phyloP scores from a whole-genome alignment of 1,140 invertebrate genomes.

The Tetramorium alpestre region DNA sequence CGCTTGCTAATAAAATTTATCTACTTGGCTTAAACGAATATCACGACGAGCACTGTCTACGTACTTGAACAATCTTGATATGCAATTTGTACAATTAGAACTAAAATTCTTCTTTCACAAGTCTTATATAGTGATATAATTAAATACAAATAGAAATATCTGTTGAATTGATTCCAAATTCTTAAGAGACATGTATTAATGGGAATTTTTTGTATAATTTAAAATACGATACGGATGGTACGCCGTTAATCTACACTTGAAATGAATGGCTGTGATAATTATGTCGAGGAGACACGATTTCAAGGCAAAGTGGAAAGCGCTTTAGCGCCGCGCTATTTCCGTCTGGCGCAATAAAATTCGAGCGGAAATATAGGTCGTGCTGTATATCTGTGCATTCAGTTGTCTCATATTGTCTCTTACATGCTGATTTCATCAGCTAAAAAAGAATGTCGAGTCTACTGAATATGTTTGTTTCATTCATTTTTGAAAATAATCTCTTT shows the following conservation, averaged over 20 bases:
- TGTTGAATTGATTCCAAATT: not conserved
- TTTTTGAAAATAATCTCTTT: not conserved
- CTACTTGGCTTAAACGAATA: slow-evolving; percentile 22
- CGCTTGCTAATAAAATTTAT: slow-evolving; percentile 26
- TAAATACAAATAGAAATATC: not conserved
- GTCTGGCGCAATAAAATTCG: slow-evolving; percentile 70
- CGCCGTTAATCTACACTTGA: not conserved
- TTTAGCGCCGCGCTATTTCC: slow-evolving; percentile 74
- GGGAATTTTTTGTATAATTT: not conserved
- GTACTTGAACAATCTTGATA: not conserved
- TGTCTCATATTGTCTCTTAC: slow-evolving; percentile 27
- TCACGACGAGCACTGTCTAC: not conserved
- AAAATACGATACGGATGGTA: not conserved
- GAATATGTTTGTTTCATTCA: not conserved
- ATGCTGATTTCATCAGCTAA: not conserved
- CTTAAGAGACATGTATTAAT: not conserved
- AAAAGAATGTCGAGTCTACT: not conserved
- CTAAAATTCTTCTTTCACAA: not conserved
- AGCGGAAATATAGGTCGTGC: slow-evolving; percentile 71
- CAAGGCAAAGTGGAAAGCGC: slow-evolving; percentile 69
- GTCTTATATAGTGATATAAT: not conserved
- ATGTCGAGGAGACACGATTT: slow-evolving; percentile 57
- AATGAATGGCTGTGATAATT: slow-evolving; percentile 43
- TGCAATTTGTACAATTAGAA: not conserved
- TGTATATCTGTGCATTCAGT: slow-evolving; percentile 26